phyloP scores from a whole-genome alignment of 2,797 vertebrate genomes.

The Chelmon rostratus region DNA sequence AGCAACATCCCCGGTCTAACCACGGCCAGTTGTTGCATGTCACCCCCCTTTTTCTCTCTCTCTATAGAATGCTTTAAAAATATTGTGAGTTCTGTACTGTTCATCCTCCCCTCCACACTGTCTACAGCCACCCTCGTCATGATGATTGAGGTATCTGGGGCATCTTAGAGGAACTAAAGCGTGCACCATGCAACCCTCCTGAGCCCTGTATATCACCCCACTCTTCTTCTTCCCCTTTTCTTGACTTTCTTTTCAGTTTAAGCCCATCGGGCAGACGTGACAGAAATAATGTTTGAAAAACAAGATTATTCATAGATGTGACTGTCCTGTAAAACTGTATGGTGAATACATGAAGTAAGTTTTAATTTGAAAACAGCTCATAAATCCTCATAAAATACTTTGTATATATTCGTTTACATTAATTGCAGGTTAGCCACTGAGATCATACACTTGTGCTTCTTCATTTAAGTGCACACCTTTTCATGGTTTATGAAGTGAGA shows the following conservation, averaged over 20 bases:
- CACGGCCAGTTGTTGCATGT: neutral
- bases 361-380: neutral
- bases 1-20: neutral
- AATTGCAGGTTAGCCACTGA: neutral
- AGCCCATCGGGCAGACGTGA: neutral
- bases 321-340: neutral
- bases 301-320: neutral
- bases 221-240: neutral
- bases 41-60: neutral
- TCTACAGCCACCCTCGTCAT: neutral
- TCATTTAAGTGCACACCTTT: neutral
- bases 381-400: slow-evolving; percentile 67
- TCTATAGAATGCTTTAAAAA: neutral
- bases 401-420: neutral
- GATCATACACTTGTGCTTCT: neutral
- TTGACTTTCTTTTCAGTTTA: neutral
- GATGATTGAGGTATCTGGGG: neutral
- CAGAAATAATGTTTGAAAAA: neutral
- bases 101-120: neutral
- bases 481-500: neutral
- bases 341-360: neutral
- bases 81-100: neutral
- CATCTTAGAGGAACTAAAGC: neutral
- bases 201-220: neutral
- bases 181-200: neutral